Evolutionary conservation across 2,797 vertebrate species (phyloP), one percentile per base, ranked within the genome.

Genomic region (Clarias laeviceps): DNA sequence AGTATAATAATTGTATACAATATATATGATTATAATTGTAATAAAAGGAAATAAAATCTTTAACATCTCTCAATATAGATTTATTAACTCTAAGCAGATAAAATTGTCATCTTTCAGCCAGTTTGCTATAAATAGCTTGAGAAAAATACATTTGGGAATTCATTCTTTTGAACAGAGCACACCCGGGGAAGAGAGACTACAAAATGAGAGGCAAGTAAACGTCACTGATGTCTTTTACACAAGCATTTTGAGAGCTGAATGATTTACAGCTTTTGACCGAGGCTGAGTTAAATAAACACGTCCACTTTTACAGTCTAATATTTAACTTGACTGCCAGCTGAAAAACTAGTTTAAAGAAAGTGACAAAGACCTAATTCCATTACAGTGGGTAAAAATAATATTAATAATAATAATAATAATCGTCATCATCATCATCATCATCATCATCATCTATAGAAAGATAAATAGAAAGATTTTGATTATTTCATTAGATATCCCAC

Each of bases 271-370:
- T 32, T 81, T 74, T 29, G 34, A 68, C 82, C 62, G 27, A 74
- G 72, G 68, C 22, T n/a, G 5, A 57, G 64, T 86, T 79, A 76
- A 86, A 83, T 77, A 86, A 89, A 84, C 82, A 89, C 45, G 70
- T 78, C 65, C 74, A 57, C 4, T 22, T 69, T 54, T 24, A 37
- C 8, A 56, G 64, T 54, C 50, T 84, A 84, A 80, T 78, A 80
- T 80, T 77, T 22, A 66, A 89, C 65, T 40, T 62, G 4, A 32
- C 0, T 22, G 17, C 32, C n/a, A 61, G 59, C 12, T 82, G 59
- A 22, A 64, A 37, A 64, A 66, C 32, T 50, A 64, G 29, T 66
- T 76, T 29, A 57, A 24, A 20, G 34, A 57, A 85, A 80, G 37
- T 37, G 15, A n/a, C 17, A 57, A 59, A 80, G 37, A 66, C 5